Evolutionary conservation across 1,140 invertebrate species (phyloP), one percentile per base, ranked within the genome.

Genomic region (Zaprionus camerounensis): DNA sequence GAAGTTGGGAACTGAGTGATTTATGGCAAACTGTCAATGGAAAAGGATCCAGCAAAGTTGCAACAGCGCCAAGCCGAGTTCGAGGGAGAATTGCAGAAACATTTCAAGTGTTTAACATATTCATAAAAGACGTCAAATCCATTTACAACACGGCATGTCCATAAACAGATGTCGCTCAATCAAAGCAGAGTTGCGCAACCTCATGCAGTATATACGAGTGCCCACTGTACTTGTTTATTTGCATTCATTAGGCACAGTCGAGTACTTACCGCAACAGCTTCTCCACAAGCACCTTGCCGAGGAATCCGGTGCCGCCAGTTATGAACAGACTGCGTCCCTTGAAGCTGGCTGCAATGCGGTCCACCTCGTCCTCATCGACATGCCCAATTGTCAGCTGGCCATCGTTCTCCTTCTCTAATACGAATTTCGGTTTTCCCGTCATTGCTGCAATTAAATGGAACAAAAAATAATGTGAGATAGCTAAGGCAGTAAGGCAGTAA

Each of bases 241-340:
- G 38, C 38, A 3, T n/a, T 41, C 38, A 41, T 41, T 41, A 41
- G 38, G 15, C 38, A n/a, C 41, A 44, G 17, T 34, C 36, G 17
- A 34, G 9, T 56, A 80, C 83, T 76, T 73, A 94, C 94, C 94
- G 93, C 24, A 98, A 93, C 2, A 98, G 91, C 93, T 98, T 98
- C 92, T 98, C 97, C 1, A 98, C 94, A 1, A 98, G 93, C n/a
- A 98, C 96, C 92, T 98, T 98, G 15, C 97, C 97, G 80, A 98
- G 94, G 91, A 98, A 98, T 1, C 97, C 97, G 0, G 97, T 97
- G 15, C 95, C 95, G 15, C 96, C 96, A 46, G 94, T 94, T 57
- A 95, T 93, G 76, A 95, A 93, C 34, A 95, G 80, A 5, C 92
- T 94, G 76, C 93, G 92, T 5, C 93, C 94, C 31, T 81, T 84